Evolutionary conservation across 2,888 invertebrate species (phyloP).

Genomic region (Ennomos erosarius): DNA sequence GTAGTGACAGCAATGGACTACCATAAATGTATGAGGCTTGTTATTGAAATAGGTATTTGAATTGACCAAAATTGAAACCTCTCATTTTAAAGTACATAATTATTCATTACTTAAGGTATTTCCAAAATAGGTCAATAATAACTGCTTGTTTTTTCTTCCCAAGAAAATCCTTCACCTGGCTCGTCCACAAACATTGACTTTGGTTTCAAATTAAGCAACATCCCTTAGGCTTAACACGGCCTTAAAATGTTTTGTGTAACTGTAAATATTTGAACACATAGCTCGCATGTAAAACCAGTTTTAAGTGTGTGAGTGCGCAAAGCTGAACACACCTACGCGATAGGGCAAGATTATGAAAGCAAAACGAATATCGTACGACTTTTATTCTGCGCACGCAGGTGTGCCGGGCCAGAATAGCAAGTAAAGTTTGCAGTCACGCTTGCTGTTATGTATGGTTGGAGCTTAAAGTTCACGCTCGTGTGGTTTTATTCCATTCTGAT

Average conservation of each 20-base stretch:
- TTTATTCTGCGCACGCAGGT: no score
- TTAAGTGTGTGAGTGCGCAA: slow-evolving; percentile 39
- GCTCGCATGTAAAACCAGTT: slow-evolving; percentile 33
- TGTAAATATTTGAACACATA: slow-evolving; percentile 51
- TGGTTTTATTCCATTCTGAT: slow-evolving; percentile 37
- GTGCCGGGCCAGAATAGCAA: no score
- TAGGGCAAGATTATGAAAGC: background rate
- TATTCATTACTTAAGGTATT: no score
- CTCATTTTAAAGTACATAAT: no score
- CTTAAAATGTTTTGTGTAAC: slow-evolving; percentile 41
- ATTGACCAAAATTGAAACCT: no score
- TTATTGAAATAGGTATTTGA: no score
- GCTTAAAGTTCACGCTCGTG: slow-evolving; percentile 29
- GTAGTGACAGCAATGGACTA: no score
- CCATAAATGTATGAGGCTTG: no score
- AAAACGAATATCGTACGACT: background rate
- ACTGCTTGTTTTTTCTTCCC: no score
- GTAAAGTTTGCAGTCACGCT: background rate
- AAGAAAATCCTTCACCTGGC: slow-evolving; percentile 37
- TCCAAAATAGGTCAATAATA: no score
- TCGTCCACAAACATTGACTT: slow-evolving; percentile 47
- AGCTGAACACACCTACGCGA: background rate
- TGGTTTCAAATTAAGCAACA: slow-evolving; percentile 46
- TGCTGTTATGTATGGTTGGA: slow-evolving; percentile 20
- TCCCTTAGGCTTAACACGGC: slow-evolving; percentile 42